These are phyloP conservation scores for Gerris lacustris DNA, from an alignment of 2,888 invertebrate genomes.

Conservation along the genomic window DNA sequence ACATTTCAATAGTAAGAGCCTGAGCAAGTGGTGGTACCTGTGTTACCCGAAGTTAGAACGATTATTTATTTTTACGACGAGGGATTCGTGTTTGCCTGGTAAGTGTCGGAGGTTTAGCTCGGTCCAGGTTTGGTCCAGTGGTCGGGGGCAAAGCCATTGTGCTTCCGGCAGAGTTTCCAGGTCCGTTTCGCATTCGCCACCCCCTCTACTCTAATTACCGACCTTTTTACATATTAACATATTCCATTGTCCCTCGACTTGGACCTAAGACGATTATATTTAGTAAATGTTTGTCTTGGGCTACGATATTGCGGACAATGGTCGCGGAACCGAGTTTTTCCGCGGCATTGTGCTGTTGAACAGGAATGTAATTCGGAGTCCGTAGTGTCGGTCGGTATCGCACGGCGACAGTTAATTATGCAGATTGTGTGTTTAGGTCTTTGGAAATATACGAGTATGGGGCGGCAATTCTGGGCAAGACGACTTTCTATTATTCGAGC, in stretches of 20 bases:
- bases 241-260: constrained; percentile 18
- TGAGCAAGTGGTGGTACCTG: too few relatives aligned
- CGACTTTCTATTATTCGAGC: too few relatives aligned
- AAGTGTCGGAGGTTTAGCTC: background rate
- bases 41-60: too few relatives aligned
- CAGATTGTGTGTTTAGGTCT: constrained; percentile 25
- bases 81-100: background rate
- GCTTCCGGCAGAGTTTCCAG: constrained; percentile 11
- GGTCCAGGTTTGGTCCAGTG: background rate
- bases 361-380: too few relatives aligned
- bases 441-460: constrained; percentile 15
- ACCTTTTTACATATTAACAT: constrained; percentile 23
- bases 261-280: constrained; percentile 20
- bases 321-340: background rate
- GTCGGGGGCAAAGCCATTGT: constrained; percentile 2
- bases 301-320: constrained; percentile 7
- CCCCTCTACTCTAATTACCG: constrained; percentile 21
- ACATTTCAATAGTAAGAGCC: too few relatives aligned
- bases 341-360: too few relatives aligned
- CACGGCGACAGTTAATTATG: constrained; percentile 20
- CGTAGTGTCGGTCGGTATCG: too few relatives aligned
- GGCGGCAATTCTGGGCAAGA: too few relatives aligned
- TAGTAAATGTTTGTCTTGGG: constrained; percentile 20
- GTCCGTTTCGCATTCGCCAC: background rate
- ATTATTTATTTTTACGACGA: too few relatives aligned